Conservation (phyloP, 92 coral and sea anemone species). For the Palythoa grandis region DNA sequence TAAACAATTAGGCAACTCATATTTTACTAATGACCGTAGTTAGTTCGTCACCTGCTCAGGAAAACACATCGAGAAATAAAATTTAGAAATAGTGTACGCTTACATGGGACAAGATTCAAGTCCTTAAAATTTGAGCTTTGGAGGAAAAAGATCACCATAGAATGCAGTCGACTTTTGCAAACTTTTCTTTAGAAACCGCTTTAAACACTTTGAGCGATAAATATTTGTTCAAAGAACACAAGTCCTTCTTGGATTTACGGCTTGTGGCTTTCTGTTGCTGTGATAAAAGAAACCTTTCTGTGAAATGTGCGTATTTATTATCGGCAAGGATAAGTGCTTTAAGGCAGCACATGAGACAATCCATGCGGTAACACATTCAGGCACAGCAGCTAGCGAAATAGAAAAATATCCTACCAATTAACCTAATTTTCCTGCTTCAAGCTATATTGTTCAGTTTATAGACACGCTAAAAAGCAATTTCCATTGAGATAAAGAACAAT, state of each 20-base stretch:
- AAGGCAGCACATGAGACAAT: neutral
- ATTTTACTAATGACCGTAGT: constrained; percentile 61
- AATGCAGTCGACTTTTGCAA: neutral
- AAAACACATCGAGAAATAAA: constrained; percentile 32
- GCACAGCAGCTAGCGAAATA: neutral
- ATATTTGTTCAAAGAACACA: constrained; percentile 27
- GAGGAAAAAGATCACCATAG: neutral
- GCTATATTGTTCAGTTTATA: neutral
- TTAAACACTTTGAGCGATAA: neutral
- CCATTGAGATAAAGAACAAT: neutral
- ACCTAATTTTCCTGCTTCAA: neutral
- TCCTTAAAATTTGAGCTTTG: neutral
- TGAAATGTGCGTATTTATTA: neutral
- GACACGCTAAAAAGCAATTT: neutral
- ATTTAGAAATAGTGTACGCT: constrained; percentile 11
- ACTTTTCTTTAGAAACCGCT: constrained; percentile 6
- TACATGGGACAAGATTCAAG: neutral
- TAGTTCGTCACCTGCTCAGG: constrained; percentile 60
- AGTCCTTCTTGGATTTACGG: constrained; percentile 14
- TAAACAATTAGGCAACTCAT: constrained; percentile 67
- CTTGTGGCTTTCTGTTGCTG: constrained; percentile 36
- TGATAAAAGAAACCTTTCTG: neutral
- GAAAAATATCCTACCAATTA: neutral
- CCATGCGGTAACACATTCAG: neutral
- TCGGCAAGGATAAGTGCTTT: neutral